A percentile compares a stretch with the other conserved stretches of the same genome.
Evolutionary conservation across 1,140 invertebrate species (phyloP).

Genomic region (Drosophila carrolli): DNA sequence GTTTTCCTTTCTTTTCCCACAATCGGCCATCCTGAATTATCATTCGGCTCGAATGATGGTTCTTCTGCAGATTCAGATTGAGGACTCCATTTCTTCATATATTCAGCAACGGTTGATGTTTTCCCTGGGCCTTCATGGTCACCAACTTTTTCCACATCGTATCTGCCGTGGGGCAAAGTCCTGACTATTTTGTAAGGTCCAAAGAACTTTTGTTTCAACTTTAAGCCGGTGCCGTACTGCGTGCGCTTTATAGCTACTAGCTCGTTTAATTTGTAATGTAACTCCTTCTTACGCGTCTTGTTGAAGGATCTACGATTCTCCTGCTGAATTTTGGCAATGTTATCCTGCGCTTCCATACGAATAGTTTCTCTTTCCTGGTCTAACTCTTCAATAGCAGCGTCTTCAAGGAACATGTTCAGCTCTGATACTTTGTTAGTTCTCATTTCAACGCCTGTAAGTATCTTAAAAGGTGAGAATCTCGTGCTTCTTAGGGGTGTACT

Average conservation of each 20-base stretch:
- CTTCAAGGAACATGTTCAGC: neutral
- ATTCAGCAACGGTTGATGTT: no score
- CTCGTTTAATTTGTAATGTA: neutral
- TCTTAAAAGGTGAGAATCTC: no score
- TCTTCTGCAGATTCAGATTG: no score
- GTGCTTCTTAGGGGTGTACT: no score
- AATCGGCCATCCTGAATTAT: no score
- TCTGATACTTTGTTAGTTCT: neutral
- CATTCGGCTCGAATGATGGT: no score
- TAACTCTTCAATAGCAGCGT: neutral
- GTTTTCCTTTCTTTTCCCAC: no score
- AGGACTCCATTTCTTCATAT: no score
- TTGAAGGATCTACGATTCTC: neutral
- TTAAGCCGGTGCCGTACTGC: neutral
- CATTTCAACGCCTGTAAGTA: neutral
- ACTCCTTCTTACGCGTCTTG: neutral
- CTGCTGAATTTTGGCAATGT: neutral
- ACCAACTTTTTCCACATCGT: no score
- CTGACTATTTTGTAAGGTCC: no score
- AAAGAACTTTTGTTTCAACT: neutral
- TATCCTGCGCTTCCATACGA: neutral
- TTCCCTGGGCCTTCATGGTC: no score
- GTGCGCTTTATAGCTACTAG: neutral
- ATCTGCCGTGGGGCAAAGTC: no score
- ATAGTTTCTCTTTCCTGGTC: neutral